phyloP scores from a whole-genome alignment of 2,888 invertebrate genomes.

The Amphimallon solstitiale region DNA sequence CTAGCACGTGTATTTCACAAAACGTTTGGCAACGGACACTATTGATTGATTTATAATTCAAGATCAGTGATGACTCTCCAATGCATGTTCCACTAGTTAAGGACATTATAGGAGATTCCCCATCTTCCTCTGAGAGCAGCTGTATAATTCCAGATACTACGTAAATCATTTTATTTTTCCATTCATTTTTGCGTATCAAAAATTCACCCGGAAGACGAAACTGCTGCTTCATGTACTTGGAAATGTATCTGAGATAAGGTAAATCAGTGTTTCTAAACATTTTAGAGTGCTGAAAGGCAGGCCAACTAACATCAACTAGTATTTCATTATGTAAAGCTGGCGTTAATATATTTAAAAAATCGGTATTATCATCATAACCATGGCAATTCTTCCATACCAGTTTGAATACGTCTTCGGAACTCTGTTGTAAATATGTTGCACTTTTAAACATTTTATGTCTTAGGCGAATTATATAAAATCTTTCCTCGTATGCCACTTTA shows the following conservation, averaged over 20 bases:
- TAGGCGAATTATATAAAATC: slow-evolving; percentile 16
- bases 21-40: slow-evolving; percentile 35
- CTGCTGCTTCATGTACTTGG: slow-evolving; percentile 66
- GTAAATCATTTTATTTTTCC: slow-evolving; percentile 66
- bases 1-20: slow-evolving; percentile 34
- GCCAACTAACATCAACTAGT: slow-evolving; percentile 37
- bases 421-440: slow-evolving; percentile 27
- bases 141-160: slow-evolving; percentile 66
- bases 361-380: slow-evolving; percentile 25
- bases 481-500: slow-evolving; percentile 12
- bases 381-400: slow-evolving; percentile 33
- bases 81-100: slow-evolving; percentile 66
- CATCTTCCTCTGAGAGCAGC: slow-evolving; percentile 66
- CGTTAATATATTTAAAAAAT: slow-evolving; percentile 29
- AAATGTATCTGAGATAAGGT: slow-evolving; percentile 65
- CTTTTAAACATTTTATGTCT: slow-evolving; percentile 15
- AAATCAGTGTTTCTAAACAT: slow-evolving; percentile 46
- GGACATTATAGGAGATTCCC: slow-evolving; percentile 68
- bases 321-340: slow-evolving; percentile 28
- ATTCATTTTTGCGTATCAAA: slow-evolving; percentile 66
- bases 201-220: slow-evolving; percentile 67
- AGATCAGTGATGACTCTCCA: slow-evolving; percentile 66
- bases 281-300: slow-evolving; percentile 38
- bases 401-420: slow-evolving; percentile 16
- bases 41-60: slow-evolving; percentile 34